Conservation (phyloP, 2,888 invertebrate genomes). For the Ophion slaviceki region DNA sequence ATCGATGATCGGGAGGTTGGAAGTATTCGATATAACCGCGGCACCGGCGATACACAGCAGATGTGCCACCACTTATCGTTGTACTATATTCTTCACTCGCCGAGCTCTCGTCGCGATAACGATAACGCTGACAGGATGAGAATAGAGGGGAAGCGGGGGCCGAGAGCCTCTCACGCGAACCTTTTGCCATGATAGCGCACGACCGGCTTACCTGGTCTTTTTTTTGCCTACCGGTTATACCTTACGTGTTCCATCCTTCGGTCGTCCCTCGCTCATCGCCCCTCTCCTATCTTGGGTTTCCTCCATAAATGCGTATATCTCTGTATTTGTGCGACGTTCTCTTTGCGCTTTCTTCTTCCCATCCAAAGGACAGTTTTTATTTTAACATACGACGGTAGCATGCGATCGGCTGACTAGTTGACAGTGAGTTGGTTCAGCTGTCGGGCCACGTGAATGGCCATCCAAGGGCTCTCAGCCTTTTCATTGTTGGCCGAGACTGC, state of each 20-base stretch:
- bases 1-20: slow-evolving; percentile 47
- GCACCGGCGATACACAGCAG: slow-evolving; percentile 36
- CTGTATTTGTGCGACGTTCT: slow-evolving; percentile 7
- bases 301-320: slow-evolving; percentile 12
- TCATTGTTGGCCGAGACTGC: slow-evolving; percentile 68
- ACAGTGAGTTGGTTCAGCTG: slow-evolving; percentile 37
- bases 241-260: slow-evolving; percentile 42
- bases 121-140: slow-evolving; percentile 63
- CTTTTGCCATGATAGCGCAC: slow-evolving; percentile 66
- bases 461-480: slow-evolving; percentile 57
- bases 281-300: slow-evolving; percentile 17
- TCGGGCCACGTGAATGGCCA: slow-evolving; percentile 27
- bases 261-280: slow-evolving; percentile 39
- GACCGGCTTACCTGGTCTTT: slow-evolving; percentile 67
- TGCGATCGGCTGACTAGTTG: slow-evolving; percentile 46
- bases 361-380: slow-evolving; percentile 27
- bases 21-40: slow-evolving; percentile 16
- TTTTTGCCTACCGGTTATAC: slow-evolving; percentile 45
- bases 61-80: slow-evolving; percentile 52
- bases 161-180: slow-evolving; percentile 37
- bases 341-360: slow-evolving; percentile 30
- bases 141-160: slow-evolving; percentile 13
- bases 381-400: slow-evolving; percentile 10
- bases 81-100: slow-evolving; percentile 41
- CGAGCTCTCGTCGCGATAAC: slow-evolving; percentile 61